phyloP scores from a whole-genome alignment of 2,888 invertebrate genomes.

The Plagodis pulveraria region DNA sequence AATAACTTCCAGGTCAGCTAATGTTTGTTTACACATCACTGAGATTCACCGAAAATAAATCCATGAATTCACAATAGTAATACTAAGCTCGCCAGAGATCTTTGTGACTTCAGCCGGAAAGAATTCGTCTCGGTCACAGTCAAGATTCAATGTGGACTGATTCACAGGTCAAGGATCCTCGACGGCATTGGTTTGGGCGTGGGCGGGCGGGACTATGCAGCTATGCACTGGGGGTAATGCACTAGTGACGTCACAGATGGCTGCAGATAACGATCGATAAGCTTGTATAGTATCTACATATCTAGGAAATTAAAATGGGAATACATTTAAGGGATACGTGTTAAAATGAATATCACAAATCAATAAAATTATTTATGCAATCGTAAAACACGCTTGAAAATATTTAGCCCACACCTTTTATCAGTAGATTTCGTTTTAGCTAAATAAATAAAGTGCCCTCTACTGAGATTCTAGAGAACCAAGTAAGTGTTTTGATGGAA shows the following conservation, averaged over 20 bases:
- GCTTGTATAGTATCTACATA: background rate
- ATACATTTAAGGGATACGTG: background rate
- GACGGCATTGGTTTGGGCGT: slow-evolving; percentile 58
- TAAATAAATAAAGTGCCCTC: background rate
- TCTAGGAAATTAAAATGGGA: background rate
- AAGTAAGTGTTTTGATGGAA: background rate
- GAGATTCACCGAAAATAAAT: no score
- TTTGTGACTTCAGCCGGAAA: background rate
- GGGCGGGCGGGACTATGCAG: slow-evolving; percentile 58
- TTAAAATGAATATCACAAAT: background rate
- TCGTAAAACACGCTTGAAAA: no score
- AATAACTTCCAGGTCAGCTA: no score
- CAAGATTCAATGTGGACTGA: slow-evolving; percentile 33
- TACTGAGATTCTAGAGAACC: background rate
- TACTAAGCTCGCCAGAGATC: background rate
- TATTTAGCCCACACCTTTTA: no score
- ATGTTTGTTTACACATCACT: no score
- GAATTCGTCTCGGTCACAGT: slow-evolving; percentile 11
- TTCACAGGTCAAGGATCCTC: slow-evolving; percentile 56
- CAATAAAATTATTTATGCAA: background rate
- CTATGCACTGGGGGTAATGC: slow-evolving; percentile 64
- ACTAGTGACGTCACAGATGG: slow-evolving; percentile 64
- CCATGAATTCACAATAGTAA: background rate
- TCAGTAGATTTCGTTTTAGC: no score
- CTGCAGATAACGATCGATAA: slow-evolving; percentile 20